These are phyloP conservation scores for Dufourea novaeangliae DNA, from an alignment of 1,140 invertebrate species.

Conservation along the genomic window DNA sequence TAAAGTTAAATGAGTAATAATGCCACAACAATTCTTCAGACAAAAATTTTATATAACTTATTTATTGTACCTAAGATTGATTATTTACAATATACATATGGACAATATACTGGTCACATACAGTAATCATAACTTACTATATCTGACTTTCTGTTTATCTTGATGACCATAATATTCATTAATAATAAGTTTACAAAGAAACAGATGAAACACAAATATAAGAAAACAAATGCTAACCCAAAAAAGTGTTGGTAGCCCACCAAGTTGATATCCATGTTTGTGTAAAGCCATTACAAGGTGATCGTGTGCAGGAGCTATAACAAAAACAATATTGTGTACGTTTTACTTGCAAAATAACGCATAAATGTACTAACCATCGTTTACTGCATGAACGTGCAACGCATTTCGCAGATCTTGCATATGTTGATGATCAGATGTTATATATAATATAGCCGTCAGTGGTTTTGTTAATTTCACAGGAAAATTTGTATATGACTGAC, in stretches of 20 bases:
- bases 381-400: conserved; percentile 94
- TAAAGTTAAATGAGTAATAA: too few species aligned
- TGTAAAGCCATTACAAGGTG: conserved; percentile 95
- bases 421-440: conserved; percentile 94
- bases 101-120: conserved; percentile 62
- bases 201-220: conserved; percentile 96
- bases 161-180: conserved; percentile 92
- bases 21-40: too few species aligned
- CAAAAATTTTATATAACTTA: neutral
- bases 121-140: conserved; percentile 84
- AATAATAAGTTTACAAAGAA: conserved; percentile 96
- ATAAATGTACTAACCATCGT: conserved; percentile 84
- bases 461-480: conserved; percentile 97
- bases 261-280: conserved; percentile 94
- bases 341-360: conserved; percentile 1
- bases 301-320: conserved; percentile 94
- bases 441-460: conserved; percentile 94
- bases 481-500: conserved; percentile 86
- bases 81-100: conserved; percentile 58
- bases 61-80: conserved; percentile 16
- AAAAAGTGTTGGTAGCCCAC: conserved; percentile 94
- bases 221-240: conserved; percentile 95
- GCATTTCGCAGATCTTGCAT: conserved; percentile 95
- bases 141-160: conserved; percentile 85
- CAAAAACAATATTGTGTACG: conserved; percentile 21